Conservation (phyloP, 2,888 invertebrate species). For the Agrenia bidenticulata region DNA sequence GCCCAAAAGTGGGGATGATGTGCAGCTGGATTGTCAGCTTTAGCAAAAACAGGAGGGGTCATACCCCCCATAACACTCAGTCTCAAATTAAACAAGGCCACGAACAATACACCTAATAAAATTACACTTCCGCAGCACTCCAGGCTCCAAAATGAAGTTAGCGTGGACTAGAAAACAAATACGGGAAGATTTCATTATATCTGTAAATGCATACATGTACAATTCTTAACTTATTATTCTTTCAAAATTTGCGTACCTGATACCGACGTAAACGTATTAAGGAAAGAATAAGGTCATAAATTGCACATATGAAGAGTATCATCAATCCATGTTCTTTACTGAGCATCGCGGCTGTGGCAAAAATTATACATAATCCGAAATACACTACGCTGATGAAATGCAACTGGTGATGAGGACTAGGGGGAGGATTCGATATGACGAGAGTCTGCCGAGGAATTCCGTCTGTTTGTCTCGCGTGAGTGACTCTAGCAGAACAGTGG, state of each 20-base stretch:
- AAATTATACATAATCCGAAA: conserved; percentile 60
- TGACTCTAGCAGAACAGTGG: background rate
- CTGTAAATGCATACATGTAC: background rate
- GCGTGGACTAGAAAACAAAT: conserved; percentile 14
- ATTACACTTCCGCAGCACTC: conserved; percentile 47
- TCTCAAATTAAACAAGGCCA: conserved; percentile 61
- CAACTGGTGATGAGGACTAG: background rate
- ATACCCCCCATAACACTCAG: conserved; percentile 73
- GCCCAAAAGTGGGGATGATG: conserved; percentile 77
- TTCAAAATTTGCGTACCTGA: conserved; percentile 37
- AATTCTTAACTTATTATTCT: conserved; percentile 7
- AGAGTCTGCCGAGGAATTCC: background rate
- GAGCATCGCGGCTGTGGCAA: conserved; percentile 79
- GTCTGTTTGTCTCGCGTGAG: background rate
- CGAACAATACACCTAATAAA: conserved; percentile 40
- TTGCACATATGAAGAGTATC: conserved; percentile 82
- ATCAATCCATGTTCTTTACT: conserved; percentile 96
- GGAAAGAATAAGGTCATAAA: conserved; percentile 73
- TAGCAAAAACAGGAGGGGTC: conserved; percentile 76
- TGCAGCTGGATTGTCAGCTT: conserved; percentile 95
- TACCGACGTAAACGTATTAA: conserved; percentile 48
- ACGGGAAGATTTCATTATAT: background rate
- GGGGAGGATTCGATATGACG: conserved; percentile 1
- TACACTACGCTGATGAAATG: conserved; percentile 60
- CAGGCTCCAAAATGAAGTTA: conserved; percentile 25